Evolutionary conservation across 2,888 invertebrate species (phyloP).

Genomic region (Xestia xanthographa): DNA sequence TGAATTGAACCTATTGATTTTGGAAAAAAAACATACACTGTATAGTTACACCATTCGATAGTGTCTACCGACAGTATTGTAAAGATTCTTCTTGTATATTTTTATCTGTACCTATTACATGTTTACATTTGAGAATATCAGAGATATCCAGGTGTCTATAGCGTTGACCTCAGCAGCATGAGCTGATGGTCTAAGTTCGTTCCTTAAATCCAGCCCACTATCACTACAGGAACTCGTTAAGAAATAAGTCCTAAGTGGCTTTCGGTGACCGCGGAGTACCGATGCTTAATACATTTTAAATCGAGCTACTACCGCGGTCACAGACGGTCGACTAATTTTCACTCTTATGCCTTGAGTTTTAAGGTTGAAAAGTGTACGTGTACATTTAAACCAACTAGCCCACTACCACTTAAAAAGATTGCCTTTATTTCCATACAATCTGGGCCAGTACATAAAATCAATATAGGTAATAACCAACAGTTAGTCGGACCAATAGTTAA

Average conservation of each 20-base stretch:
- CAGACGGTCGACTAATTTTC: not conserved
- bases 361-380: not conserved
- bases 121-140: not conserved
- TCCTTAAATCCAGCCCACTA: not conserved
- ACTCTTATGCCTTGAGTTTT: not conserved
- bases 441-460: constrained; percentile 47
- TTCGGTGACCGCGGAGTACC: not conserved
- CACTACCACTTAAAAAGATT: constrained; percentile 47
- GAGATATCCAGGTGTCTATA: not conserved
- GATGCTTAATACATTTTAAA: constrained; percentile 16
- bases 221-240: not conserved
- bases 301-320: not conserved
- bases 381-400: constrained; percentile 3
- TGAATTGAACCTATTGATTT: too few species aligned
- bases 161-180: not conserved
- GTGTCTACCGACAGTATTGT: too few species aligned
- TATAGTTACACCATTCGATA: too few species aligned
- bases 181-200: not conserved
- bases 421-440: constrained; percentile 38
- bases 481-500: constrained; percentile 11
- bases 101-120: not conserved
- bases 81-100: too few species aligned
- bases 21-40: too few species aligned
- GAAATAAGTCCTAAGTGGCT: not conserved
- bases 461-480: constrained; percentile 28